These are phyloP conservation scores for Nomada fabriciana DNA, from an alignment of 2,888 invertebrate species.

Conservation along the genomic window DNA sequence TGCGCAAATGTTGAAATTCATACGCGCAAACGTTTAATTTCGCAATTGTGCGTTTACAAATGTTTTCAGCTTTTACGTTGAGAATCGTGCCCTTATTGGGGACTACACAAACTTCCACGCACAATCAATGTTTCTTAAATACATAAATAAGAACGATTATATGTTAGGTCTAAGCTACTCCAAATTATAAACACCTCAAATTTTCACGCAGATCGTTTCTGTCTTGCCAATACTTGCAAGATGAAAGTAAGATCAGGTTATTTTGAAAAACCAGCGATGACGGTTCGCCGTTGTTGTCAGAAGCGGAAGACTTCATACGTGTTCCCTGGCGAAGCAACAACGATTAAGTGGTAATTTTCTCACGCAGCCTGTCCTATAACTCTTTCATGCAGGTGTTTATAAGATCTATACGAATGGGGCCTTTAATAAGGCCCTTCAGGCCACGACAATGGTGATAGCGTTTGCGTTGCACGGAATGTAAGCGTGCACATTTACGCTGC, in stretches of 20 bases:
- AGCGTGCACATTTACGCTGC: not conserved
- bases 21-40: too few species aligned
- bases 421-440: constrained; percentile 48
- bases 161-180: not conserved
- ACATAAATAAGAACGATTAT: not conserved
- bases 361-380: constrained; percentile 46
- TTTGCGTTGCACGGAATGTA: constrained; percentile 20
- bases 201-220: not conserved
- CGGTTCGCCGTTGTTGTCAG: too few species aligned
- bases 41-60: too few species aligned
- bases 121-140: not conserved
- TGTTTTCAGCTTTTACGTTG: too few species aligned
- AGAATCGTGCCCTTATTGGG: too few species aligned
- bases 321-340: too few species aligned
- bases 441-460: constrained; percentile 17
- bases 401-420: not conserved
- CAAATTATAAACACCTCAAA: not conserved
- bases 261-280: too few species aligned
- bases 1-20: too few species aligned
- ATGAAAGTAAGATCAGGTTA: too few species aligned
- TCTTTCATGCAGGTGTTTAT: constrained; percentile 12
- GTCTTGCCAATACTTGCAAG: too few species aligned
- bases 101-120: too few species aligned
- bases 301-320: too few species aligned
- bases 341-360: constrained; percentile 37